Evolutionary conservation across 2,888 invertebrate species (phyloP).

Genomic region (Doris montereyensis): DNA sequence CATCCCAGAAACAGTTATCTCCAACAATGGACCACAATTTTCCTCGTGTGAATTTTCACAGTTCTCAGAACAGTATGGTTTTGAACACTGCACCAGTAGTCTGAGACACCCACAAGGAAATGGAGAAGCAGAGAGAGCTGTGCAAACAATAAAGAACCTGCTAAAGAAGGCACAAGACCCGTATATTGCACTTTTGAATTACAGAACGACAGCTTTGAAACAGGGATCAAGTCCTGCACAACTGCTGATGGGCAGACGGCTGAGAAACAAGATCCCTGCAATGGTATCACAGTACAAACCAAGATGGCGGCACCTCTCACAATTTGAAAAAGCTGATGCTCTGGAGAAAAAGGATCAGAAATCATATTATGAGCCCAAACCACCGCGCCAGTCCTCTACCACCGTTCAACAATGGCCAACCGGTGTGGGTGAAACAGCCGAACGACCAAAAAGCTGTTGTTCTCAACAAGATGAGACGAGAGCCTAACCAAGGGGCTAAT

Average conservation of each 20-base stretch:
- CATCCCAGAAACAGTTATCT: constrained; percentile 40
- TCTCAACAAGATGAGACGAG: constrained; percentile 7
- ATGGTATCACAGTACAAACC: constrained; percentile 5
- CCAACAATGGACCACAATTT: constrained; percentile 44
- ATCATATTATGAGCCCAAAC: constrained; percentile 5
- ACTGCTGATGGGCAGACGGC: not conserved
- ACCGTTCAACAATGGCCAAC: constrained; percentile 7
- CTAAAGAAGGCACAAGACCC: too few relatives aligned
- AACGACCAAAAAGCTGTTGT: constrained; percentile 12
- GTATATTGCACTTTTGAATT: too few relatives aligned
- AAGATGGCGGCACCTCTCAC: constrained; percentile 2
- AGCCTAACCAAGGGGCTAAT: too few relatives aligned
- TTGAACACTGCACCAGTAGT: constrained; percentile 42
- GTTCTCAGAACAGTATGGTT: constrained; percentile 43
- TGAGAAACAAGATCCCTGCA: constrained; percentile 10
- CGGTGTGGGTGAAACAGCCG: constrained; percentile 5
- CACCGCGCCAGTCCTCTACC: not conserved
- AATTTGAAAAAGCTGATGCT: constrained; percentile 4
- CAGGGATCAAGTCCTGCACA: not conserved
- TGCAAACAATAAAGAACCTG: constrained; percentile 34
- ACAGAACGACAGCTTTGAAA: not conserved
- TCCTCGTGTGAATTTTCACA: constrained; percentile 34
- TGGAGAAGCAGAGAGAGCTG: constrained; percentile 41
- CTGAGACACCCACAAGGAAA: constrained; percentile 45
- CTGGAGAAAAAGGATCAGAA: constrained; percentile 5